These are phyloP conservation scores for Sinhomidia bicolor DNA, from an alignment of 2,888 invertebrate genomes.

Conservation along the genomic window DNA sequence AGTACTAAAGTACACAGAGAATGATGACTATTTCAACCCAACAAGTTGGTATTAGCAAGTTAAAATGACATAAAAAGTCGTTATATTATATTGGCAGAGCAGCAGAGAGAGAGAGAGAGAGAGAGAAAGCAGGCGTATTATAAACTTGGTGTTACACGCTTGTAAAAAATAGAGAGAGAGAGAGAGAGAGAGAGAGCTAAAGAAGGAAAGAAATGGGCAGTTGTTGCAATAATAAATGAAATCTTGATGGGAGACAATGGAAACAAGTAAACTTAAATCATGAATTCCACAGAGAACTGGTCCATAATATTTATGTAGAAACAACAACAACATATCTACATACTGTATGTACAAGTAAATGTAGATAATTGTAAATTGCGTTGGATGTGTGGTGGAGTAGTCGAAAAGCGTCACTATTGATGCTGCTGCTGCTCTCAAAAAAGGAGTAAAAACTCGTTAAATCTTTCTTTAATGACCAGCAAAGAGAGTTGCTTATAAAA, in stretches of 20 bases:
- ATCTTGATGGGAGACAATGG: conserved; percentile 29
- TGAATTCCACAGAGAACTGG: background rate
- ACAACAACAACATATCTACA: too few species aligned
- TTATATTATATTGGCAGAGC: background rate
- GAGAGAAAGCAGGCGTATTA: too few species aligned
- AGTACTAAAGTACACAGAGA: background rate
- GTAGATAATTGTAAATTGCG: background rate
- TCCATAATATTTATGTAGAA: too few species aligned
- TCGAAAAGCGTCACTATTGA: background rate
- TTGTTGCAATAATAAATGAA: conserved; percentile 36
- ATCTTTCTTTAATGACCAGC: conserved; percentile 48
- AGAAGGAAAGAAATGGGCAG: background rate
- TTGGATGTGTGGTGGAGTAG: too few species aligned
- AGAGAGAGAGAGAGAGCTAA: background rate
- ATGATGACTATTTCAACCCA: background rate
- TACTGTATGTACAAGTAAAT: background rate
- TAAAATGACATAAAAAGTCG: background rate
- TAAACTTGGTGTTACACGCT: background rate
- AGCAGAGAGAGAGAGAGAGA: too few species aligned
- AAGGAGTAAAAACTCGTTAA: conserved; percentile 50
- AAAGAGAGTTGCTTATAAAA: conserved; percentile 36
- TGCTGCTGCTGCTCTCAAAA: conserved; percentile 18
- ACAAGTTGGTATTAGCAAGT: background rate
- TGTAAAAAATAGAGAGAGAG: background rate
- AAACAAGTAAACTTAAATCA: conserved; percentile 32